Evolutionary conservation across 2,797 vertebrate species (phyloP).

Genomic region (Nannoperca australis): DNA sequence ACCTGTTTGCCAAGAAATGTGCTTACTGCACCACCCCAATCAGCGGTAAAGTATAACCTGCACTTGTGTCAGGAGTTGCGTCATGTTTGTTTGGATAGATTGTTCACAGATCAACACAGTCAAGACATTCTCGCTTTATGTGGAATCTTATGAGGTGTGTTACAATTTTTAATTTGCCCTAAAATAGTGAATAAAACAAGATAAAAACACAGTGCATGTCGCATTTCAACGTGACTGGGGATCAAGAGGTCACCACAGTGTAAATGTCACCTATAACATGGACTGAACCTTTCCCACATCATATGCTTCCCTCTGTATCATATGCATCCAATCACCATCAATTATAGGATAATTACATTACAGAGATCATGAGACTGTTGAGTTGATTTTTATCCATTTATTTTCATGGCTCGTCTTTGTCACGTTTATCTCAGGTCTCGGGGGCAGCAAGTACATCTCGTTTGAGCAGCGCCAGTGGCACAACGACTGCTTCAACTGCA

Average conservation of each 20-base stretch:
- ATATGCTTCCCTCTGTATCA: slow-evolving; percentile 31
- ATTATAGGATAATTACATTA: slow-evolving; percentile 67
- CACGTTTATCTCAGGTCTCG: slow-evolving; percentile 86
- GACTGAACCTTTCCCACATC: not conserved
- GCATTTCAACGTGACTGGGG: too few species aligned
- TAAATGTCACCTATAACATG: slow-evolving; percentile 10
- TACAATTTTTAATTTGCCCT: too few species aligned
- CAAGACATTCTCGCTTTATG: not conserved
- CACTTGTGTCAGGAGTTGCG: not conserved
- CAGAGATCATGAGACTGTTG: slow-evolving; percentile 48
- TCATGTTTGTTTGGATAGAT: not conserved
- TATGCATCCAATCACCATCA: slow-evolving; percentile 40
- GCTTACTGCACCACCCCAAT: slow-evolving; percentile 91
- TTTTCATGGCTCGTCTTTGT: slow-evolving; percentile 1
- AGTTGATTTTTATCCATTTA: not conserved
- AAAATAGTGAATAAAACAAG: not conserved
- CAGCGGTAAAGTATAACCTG: slow-evolving; percentile 84
- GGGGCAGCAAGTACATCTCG: slow-evolving; percentile 96
- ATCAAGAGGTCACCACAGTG: too few species aligned
- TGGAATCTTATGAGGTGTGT: not conserved
- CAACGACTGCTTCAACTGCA: slow-evolving; percentile 97
- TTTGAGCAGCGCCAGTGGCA: slow-evolving; percentile 99
- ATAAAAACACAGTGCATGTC: not conserved
- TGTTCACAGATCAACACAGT: not conserved
- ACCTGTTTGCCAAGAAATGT: slow-evolving; percentile 94